phyloP scores from a whole-genome alignment of 2,888 invertebrate genomes.

The Coecobrya sp. region DNA sequence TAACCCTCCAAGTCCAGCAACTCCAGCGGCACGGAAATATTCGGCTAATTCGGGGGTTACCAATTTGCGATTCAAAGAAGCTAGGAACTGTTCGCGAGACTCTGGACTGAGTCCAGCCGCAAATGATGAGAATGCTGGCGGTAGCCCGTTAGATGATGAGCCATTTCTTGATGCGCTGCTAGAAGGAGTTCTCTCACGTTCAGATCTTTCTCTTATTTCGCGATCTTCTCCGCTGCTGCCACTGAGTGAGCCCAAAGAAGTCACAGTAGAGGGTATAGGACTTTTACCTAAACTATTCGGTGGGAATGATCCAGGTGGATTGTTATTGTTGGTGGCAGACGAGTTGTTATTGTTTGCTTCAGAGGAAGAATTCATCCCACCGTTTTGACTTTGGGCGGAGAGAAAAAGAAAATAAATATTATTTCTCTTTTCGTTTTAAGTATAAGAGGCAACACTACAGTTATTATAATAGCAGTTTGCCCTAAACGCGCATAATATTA shows the following conservation, averaged over 20 bases:
- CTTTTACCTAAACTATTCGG: slow-evolving; percentile 83
- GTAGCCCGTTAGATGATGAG: slow-evolving; percentile 71
- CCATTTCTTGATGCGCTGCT: slow-evolving; percentile 83
- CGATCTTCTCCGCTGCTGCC: slow-evolving; percentile 79
- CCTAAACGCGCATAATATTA: background rate
- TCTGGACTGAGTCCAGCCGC: slow-evolving; percentile 85
- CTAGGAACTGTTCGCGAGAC: slow-evolving; percentile 84
- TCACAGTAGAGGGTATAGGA: slow-evolving; percentile 83
- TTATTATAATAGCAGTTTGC: background rate
- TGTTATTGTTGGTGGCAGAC: slow-evolving; percentile 85
- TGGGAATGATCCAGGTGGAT: slow-evolving; percentile 81
- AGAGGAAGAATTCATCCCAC: slow-evolving; percentile 81
- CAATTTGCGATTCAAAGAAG: slow-evolving; percentile 85
- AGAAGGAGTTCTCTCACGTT: slow-evolving; percentile 81
- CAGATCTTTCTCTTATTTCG: slow-evolving; percentile 76
- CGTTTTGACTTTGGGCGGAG: slow-evolving; percentile 91
- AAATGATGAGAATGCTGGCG: slow-evolving; percentile 83
- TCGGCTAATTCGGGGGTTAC: slow-evolving; percentile 85
- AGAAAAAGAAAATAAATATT: slow-evolving; percentile 89
- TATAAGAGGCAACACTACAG: background rate
- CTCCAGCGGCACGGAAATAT: slow-evolving; percentile 84
- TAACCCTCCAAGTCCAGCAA: slow-evolving; percentile 74
- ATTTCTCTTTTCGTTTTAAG: slow-evolving; percentile 48
- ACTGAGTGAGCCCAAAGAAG: slow-evolving; percentile 78
- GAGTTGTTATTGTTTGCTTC: slow-evolving; percentile 86